Evolutionary conservation across 2,113 vertebrate genomes (phyloP).

Genomic region (Gymnorhina tibicen): DNA sequence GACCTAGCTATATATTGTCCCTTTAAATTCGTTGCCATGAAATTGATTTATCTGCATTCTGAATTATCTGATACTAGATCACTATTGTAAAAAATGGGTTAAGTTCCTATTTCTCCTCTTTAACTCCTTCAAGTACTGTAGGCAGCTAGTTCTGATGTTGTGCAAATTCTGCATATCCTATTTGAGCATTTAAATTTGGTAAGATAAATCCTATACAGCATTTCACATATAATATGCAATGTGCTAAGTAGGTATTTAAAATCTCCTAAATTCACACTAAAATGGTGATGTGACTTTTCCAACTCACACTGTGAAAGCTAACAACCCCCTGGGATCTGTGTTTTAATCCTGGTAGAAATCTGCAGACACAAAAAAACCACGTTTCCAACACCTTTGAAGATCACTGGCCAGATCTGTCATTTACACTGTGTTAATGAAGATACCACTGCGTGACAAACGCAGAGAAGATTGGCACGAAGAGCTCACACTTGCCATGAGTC

Average conservation of each 20-base stretch:
- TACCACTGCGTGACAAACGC: background rate
- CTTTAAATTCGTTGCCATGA: background rate
- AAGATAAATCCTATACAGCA: background rate
- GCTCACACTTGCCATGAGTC: background rate
- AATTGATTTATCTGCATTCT: background rate
- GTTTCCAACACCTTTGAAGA: background rate
- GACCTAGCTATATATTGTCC: background rate
- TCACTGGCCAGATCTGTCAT: background rate
- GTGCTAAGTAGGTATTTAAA: background rate
- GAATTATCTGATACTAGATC: background rate
- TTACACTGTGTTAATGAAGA: background rate
- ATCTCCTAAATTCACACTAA: background rate
- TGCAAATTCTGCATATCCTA: background rate
- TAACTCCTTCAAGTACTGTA: background rate
- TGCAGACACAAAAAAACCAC: background rate
- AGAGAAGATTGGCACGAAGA: background rate
- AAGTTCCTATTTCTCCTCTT: background rate
- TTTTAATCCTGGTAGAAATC: background rate
- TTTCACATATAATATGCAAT: background rate
- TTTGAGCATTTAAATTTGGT: background rate
- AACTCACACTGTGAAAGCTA: background rate
- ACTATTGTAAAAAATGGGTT: background rate
- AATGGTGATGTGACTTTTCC: background rate
- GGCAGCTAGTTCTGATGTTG: background rate
- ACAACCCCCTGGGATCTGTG: background rate